Percentiles rank a stretch among this genome's conserved stretches.
Conservation (phyloP, 2,113 vertebrate species). For the Heptranchias perlo region DNA sequence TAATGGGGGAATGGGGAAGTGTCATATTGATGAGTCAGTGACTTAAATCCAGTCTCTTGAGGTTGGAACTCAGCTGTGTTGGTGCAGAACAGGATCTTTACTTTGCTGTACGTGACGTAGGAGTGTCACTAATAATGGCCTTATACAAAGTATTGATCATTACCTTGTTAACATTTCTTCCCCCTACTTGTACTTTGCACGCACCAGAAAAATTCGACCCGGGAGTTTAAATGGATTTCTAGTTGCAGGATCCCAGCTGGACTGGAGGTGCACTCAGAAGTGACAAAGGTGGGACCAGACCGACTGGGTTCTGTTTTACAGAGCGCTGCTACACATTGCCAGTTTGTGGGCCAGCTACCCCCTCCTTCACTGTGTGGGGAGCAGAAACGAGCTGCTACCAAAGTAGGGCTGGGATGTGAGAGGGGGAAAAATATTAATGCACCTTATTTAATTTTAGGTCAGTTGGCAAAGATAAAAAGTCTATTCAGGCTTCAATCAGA, state of each 20-base stretch:
- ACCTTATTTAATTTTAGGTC: conserved; percentile 63
- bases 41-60: background rate
- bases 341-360: background rate
- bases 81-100: background rate
- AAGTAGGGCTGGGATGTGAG: background rate
- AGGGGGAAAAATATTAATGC: background rate
- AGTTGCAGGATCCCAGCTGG: background rate
- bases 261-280: background rate
- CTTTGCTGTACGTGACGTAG: background rate
- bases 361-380: background rate
- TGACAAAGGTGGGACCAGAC: background rate
- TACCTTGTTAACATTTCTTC: background rate
- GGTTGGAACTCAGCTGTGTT: background rate
- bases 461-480: conserved; percentile 93
- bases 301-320: background rate
- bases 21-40: background rate
- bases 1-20: background rate
- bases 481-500: conserved; percentile 97
- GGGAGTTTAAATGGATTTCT: background rate
- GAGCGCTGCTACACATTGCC: background rate
- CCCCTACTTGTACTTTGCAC: background rate
- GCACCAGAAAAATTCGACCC: background rate
- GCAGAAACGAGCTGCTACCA: background rate
- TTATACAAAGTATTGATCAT: background rate
- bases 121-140: background rate